phyloP scores from a whole-genome alignment of 1,140 invertebrate genomes.

The Aethina tumida region DNA sequence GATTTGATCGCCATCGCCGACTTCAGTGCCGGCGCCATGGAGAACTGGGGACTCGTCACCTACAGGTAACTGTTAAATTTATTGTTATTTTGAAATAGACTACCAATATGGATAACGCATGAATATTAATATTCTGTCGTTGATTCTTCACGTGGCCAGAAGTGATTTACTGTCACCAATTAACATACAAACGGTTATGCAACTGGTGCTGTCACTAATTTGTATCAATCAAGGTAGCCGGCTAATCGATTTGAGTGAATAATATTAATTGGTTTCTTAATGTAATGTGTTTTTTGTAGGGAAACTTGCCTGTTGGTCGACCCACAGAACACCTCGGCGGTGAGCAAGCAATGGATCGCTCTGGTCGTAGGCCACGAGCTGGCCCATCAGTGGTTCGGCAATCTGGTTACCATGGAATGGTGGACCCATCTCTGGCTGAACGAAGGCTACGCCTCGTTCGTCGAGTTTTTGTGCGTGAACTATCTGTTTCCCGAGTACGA shows the following conservation, averaged over 20 bases:
- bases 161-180: too few species aligned
- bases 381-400: constrained; percentile 86
- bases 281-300: constrained; percentile 38
- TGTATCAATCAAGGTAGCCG: too few species aligned
- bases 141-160: too few species aligned
- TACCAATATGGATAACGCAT: too few species aligned
- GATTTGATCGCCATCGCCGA: constrained; percentile 93
- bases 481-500: constrained; percentile 85
- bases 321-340: constrained; percentile 71
- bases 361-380: constrained; percentile 81
- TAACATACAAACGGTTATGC: too few species aligned
- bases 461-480: constrained; percentile 79
- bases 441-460: constrained; percentile 87
- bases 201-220: too few species aligned
- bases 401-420: constrained; percentile 88
- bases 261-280: background rate
- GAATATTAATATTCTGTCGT: background rate
- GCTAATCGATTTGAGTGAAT: too few species aligned
- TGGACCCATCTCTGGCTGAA: constrained; percentile 83
- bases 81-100: background rate
- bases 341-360: constrained; percentile 78
- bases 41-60: constrained; percentile 88
- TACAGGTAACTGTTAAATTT: constrained; percentile 39
- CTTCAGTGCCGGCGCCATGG: constrained; percentile 89
- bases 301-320: constrained; percentile 79